These are phyloP conservation scores for Zenarchopterus dispar DNA, from an alignment of 2,797 vertebrate species.

Conservation along the genomic window DNA sequence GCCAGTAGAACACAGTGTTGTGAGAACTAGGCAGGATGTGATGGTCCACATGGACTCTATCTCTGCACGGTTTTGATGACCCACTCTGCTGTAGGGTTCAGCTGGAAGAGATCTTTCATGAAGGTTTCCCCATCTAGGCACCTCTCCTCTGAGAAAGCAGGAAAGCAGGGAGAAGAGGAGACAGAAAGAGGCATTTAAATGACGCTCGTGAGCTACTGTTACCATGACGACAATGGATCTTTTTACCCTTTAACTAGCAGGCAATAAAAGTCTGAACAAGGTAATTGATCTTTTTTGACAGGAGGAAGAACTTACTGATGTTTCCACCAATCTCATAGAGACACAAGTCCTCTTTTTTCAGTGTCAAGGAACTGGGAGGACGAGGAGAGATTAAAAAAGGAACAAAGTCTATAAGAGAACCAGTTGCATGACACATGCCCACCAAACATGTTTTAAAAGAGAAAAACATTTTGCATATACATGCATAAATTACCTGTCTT, in stretches of 20 bases:
- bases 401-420: not conserved
- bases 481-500: slow-evolving; percentile 85
- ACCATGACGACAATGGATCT: not conserved
- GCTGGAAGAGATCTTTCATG: slow-evolving; percentile 93
- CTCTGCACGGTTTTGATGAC: slow-evolving; percentile 88
- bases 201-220: not conserved
- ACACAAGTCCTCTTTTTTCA: slow-evolving; percentile 87
- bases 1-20: slow-evolving; percentile 14
- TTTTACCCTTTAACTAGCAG: not conserved
- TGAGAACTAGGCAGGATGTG: not conserved
- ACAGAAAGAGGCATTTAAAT: slow-evolving; percentile 16
- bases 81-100: slow-evolving; percentile 96
- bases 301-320: slow-evolving; percentile 85
- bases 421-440: not conserved
- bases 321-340: slow-evolving; percentile 94
- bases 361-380: slow-evolving; percentile 56
- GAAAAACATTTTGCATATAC: not conserved
- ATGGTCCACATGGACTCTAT: slow-evolving; percentile 49
- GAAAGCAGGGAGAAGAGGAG: not conserved
- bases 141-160: slow-evolving; percentile 84
- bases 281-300: not conserved
- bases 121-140: slow-evolving; percentile 91
- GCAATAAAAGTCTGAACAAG: not conserved
- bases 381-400: slow-evolving; percentile 6
- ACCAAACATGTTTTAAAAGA: not conserved